These are phyloP conservation scores for Gouania willdenowi DNA, from an alignment of 2,797 vertebrate genomes.

Conservation along the genomic window DNA sequence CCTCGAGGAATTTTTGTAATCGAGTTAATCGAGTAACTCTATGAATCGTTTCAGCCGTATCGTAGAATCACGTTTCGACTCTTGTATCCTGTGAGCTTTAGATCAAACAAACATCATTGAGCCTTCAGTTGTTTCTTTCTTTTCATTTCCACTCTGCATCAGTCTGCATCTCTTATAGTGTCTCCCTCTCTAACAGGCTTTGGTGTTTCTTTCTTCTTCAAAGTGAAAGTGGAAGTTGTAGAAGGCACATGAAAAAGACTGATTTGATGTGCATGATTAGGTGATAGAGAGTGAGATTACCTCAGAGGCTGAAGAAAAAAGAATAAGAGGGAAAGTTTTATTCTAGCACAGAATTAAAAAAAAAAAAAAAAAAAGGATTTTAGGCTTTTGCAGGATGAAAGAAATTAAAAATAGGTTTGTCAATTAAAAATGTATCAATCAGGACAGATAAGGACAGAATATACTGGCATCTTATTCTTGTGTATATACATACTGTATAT, in stretches of 20 bases:
- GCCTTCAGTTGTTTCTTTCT: constrained; percentile 1
- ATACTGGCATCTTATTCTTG: too few species aligned
- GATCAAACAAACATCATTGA: constrained; percentile 27
- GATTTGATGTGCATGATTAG: constrained; percentile 27
- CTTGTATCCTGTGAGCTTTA: background rate
- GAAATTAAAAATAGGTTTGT: constrained; percentile 9
- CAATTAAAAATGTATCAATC: background rate
- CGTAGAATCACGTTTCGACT: too few species aligned
- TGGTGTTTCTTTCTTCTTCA: constrained; percentile 29
- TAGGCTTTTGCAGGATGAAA: constrained; percentile 15
- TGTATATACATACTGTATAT: constrained; percentile 1
- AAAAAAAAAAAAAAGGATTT: constrained; percentile 18
- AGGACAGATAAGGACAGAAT: constrained; percentile 27
- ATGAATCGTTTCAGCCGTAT: too few species aligned
- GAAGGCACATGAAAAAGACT: constrained; percentile 31
- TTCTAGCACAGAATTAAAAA: background rate
- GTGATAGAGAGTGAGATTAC: constrained; percentile 57
- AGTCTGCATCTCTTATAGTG: constrained; percentile 3
- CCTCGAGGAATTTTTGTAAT: too few species aligned
- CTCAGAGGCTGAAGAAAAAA: constrained; percentile 11
- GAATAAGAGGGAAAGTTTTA: constrained; percentile 8
- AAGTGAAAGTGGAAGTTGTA: constrained; percentile 16
- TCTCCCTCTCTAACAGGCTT: constrained; percentile 1
- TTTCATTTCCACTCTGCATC: background rate
- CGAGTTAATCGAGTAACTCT: too few species aligned